Percentiles rank a stretch among this genome's conserved stretches.
These are phyloP conservation scores for Dicyrtomina minuta DNA, from an alignment of 2,888 invertebrate species.

Conservation along the genomic window DNA sequence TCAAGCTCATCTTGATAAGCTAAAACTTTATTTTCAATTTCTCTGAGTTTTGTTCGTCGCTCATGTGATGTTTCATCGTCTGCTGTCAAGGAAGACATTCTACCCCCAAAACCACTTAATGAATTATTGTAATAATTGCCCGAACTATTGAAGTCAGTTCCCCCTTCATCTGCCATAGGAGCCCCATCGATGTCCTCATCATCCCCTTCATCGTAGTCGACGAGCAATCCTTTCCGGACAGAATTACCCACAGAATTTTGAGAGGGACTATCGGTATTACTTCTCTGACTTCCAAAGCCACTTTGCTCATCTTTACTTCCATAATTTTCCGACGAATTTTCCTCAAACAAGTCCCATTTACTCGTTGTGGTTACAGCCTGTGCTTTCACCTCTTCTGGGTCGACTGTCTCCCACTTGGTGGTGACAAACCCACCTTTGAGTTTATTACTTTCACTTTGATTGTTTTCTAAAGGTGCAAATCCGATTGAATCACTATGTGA, in stretches of 20 bases:
- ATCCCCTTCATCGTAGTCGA: conserved; percentile 58
- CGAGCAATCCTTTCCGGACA: conserved; percentile 38
- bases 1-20: conserved; percentile 96
- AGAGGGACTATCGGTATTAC: conserved; percentile 45
- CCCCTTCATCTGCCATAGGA: conserved; percentile 57
- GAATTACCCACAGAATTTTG: background rate
- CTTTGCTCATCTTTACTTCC: conserved; percentile 33
- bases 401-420: conserved; percentile 95
- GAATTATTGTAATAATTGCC: conserved; percentile 24
- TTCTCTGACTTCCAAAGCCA: conserved; percentile 1
- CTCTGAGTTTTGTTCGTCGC: conserved; percentile 74
- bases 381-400: conserved; percentile 78
- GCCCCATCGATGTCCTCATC: conserved; percentile 57
- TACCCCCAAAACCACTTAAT: conserved; percentile 1
- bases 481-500: background rate
- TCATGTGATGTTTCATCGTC: conserved; percentile 65
- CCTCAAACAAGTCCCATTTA: conserved; percentile 80
- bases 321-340: conserved; percentile 52
- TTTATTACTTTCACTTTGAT: conserved; percentile 50
- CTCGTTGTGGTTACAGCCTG: conserved; percentile 78
- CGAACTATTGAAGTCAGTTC: no score
- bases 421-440: conserved; percentile 75
- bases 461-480: no score
- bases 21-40: conserved; percentile 92
- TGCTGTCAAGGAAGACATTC: background rate